Conservation (phyloP, 2,888 invertebrate genomes). For the Eupithecia tripunctaria region DNA sequence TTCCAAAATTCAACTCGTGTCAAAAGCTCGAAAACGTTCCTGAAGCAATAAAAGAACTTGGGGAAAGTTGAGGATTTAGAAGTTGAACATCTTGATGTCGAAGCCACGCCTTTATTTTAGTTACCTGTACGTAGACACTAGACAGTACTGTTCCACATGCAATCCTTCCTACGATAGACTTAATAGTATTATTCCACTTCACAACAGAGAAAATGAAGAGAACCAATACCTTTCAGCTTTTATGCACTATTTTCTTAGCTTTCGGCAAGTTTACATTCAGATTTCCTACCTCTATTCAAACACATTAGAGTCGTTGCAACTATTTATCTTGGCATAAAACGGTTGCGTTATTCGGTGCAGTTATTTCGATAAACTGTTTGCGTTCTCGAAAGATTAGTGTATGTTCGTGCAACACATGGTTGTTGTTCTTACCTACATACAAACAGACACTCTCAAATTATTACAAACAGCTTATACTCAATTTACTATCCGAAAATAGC, state of each 20-base stretch:
- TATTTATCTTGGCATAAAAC: slow-evolving; percentile 75
- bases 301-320: slow-evolving; percentile 72
- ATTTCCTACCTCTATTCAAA: slow-evolving; percentile 67
- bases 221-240: slow-evolving; percentile 80
- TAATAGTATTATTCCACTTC: slow-evolving; percentile 81
- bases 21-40: slow-evolving; percentile 58
- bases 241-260: slow-evolving; percentile 74
- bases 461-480: slow-evolving; percentile 31
- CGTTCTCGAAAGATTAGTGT: slow-evolving; percentile 58
- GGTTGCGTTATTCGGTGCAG: slow-evolving; percentile 64
- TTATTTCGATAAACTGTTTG: slow-evolving; percentile 72
- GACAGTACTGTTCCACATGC: slow-evolving; percentile 80
- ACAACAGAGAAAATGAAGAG: slow-evolving; percentile 82
- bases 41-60: slow-evolving; percentile 57
- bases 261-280: slow-evolving; percentile 77
- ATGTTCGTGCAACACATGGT: slow-evolving; percentile 48
- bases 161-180: slow-evolving; percentile 77
- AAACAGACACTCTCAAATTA: slow-evolving; percentile 41
- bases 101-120: slow-evolving; percentile 74
- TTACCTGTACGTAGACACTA: slow-evolving; percentile 80
- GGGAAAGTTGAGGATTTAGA: slow-evolving; percentile 69
- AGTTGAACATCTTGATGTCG: slow-evolving; percentile 74
- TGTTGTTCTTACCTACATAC: slow-evolving; percentile 54
- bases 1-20: slow-evolving; percentile 55
- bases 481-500: slow-evolving; percentile 32